A percentile compares a stretch with the other conserved stretches of the same genome.
phyloP scores from a whole-genome alignment of 2,113 vertebrate species.

The Pandion haliaetus region DNA sequence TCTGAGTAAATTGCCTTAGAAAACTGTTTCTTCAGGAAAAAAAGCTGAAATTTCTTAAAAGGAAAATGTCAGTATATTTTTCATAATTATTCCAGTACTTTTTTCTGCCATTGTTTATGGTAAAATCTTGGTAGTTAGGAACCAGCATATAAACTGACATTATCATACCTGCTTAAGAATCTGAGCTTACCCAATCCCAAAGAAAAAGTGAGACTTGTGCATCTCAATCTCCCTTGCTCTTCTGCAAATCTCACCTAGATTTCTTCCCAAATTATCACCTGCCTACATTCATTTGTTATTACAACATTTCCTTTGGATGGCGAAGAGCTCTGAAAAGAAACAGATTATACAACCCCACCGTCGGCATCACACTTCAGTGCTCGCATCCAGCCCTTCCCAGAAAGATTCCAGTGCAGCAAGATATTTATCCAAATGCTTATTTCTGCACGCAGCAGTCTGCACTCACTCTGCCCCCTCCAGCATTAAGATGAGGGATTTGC shows the following conservation, averaged over 20 bases:
- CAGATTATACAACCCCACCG: not conserved
- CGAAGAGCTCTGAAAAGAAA: not conserved
- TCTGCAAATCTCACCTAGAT: not conserved
- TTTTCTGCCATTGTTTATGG: slow-evolving; percentile 19
- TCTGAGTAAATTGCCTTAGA: slow-evolving; percentile 60
- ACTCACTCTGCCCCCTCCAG: not conserved
- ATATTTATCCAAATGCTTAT: not conserved
- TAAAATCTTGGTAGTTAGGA: not conserved
- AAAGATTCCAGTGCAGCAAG: not conserved
- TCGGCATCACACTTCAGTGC: not conserved
- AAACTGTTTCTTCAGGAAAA: slow-evolving; percentile 45
- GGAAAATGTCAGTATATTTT: slow-evolving; percentile 49
- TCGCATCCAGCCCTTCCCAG: not conserved
- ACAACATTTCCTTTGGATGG: not conserved
- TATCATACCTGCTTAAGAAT: not conserved
- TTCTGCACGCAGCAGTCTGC: not conserved
- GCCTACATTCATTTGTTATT: not conserved
- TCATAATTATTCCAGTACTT: slow-evolving; percentile 44
- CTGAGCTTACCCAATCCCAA: not conserved
- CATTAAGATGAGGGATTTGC: not conserved
- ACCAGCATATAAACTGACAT: not conserved
- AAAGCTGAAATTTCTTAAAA: slow-evolving; percentile 37
- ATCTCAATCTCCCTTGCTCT: not conserved
- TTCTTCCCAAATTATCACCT: not conserved
- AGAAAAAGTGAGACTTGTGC: not conserved